These are phyloP conservation scores for Drosophila neutralis DNA, from an alignment of 2,888 invertebrate genomes.

Conservation along the genomic window DNA sequence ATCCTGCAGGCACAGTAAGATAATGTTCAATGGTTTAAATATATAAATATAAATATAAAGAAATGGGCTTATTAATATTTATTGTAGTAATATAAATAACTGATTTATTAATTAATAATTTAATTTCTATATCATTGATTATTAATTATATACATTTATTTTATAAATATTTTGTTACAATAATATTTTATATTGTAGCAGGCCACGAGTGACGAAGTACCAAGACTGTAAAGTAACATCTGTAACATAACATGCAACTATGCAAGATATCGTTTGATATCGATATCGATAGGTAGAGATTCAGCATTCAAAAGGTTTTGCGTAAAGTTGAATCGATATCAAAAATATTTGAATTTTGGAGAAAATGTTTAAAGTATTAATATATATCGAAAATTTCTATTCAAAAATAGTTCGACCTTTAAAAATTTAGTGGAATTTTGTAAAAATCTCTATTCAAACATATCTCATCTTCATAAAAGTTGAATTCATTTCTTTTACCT, in stretches of 20 bases:
- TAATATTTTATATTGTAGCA: background rate
- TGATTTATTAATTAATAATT: background rate
- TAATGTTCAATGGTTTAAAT: background rate
- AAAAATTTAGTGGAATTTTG: background rate
- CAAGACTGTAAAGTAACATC: background rate
- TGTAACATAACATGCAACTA: background rate
- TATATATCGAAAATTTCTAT: no score
- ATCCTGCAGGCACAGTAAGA: constrained; percentile 54
- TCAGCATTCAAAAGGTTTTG: no score
- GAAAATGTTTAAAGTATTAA: no score
- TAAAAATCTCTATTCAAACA: background rate
- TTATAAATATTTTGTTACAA: background rate
- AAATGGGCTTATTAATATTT: no score
- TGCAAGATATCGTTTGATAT: background rate
- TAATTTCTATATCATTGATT: background rate
- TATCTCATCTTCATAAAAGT: rapidly evolving
- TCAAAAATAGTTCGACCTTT: background rate
- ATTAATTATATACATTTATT: background rate
- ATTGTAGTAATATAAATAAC: background rate
- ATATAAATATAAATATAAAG: no score
- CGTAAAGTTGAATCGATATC: no score
- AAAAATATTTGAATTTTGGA: no score
- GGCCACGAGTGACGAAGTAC: background rate
- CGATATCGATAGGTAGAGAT: background rate
- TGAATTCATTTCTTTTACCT: background rate